Percentiles rank a stretch among this genome's conserved stretches.
Conservation (phyloP, 2,888 invertebrate species). For the Cheilosia impressa region DNA sequence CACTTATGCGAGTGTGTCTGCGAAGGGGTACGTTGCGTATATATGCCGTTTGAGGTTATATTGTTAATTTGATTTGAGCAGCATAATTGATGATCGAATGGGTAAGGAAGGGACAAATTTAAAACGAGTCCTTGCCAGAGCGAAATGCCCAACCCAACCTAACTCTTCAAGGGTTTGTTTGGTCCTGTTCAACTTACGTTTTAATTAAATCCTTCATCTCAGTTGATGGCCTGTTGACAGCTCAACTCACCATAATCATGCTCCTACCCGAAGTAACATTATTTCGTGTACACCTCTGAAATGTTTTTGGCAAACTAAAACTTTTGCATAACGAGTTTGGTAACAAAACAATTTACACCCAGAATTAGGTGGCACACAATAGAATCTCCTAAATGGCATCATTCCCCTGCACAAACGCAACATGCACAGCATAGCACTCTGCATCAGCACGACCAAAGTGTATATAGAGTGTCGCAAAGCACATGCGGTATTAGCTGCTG, state of each 20-base stretch:
- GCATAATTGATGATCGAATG: slow-evolving; percentile 65
- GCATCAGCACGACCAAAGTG: neutral
- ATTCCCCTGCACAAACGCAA: slow-evolving; percentile 17
- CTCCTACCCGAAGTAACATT: slow-evolving; percentile 31
- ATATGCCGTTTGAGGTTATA: slow-evolving; percentile 64
- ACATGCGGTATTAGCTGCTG: slow-evolving; percentile 70
- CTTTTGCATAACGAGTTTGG: slow-evolving; percentile 59
- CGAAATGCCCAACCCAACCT: neutral
- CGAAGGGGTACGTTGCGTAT: slow-evolving; percentile 29
- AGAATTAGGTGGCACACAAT: slow-evolving; percentile 50
- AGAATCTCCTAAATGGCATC: slow-evolving; percentile 32
- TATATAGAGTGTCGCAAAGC: slow-evolving; percentile 8
- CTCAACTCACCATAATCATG: slow-evolving; percentile 6
- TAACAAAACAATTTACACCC: slow-evolving; percentile 65
- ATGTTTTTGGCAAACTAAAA: slow-evolving; percentile 11
- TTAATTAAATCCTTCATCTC: slow-evolving; percentile 67
- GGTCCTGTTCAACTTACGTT: slow-evolving; percentile 9
- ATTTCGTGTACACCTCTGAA: slow-evolving; percentile 18
- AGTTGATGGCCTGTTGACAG: slow-evolving; percentile 48
- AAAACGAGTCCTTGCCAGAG: no score
- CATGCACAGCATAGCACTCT: neutral
- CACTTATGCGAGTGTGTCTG: slow-evolving; percentile 42
- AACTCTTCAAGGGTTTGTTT: no score
- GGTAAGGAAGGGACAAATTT: slow-evolving; percentile 5
- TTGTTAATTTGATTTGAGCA: slow-evolving; percentile 66